Conservation (phyloP, 2,888 invertebrate genomes). For the Lithophane leautieri region DNA sequence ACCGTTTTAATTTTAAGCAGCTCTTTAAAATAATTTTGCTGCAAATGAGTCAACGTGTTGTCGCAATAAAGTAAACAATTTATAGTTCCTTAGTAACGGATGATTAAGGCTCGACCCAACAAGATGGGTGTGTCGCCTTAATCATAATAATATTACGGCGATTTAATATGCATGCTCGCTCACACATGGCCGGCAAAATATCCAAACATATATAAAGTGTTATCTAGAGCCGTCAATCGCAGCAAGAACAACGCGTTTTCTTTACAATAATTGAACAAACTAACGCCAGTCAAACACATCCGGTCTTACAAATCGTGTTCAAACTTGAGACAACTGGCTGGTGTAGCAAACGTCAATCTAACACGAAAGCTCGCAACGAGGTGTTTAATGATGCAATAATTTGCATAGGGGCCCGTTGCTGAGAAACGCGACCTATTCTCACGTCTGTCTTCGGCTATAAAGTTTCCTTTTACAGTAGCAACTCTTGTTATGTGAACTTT, state of each 20-base stretch:
- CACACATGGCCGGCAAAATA: slow-evolving; percentile 51
- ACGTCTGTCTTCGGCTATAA: slow-evolving; percentile 82
- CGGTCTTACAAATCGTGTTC: slow-evolving; percentile 81
- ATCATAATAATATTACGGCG: slow-evolving; percentile 53
- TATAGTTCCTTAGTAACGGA: slow-evolving; percentile 58
- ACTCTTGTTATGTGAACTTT: slow-evolving; percentile 80
- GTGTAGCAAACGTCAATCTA: slow-evolving; percentile 82
- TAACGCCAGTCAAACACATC: slow-evolving; percentile 87
- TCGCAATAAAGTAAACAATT: slow-evolving; percentile 58
- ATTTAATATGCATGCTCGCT: slow-evolving; percentile 61
- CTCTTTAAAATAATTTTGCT: slow-evolving; percentile 53
- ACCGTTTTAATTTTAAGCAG: slow-evolving; percentile 58
- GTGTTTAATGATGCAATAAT: slow-evolving; percentile 90
- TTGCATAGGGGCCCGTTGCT: slow-evolving; percentile 86
- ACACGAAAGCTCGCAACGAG: slow-evolving; percentile 83
- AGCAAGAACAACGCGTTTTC: slow-evolving; percentile 69
- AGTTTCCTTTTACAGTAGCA: slow-evolving; percentile 80
- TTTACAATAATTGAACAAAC: slow-evolving; percentile 81
- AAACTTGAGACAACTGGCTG: slow-evolving; percentile 68
- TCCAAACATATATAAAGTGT: slow-evolving; percentile 45
- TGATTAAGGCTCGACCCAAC: slow-evolving; percentile 56
- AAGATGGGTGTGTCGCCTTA: slow-evolving; percentile 59
- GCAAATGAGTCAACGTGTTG: slow-evolving; percentile 51
- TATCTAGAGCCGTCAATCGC: slow-evolving; percentile 61
- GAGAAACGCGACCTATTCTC: slow-evolving; percentile 84